phyloP scores from a whole-genome alignment of 2,113 vertebrate species.

The Zingel zingel region DNA sequence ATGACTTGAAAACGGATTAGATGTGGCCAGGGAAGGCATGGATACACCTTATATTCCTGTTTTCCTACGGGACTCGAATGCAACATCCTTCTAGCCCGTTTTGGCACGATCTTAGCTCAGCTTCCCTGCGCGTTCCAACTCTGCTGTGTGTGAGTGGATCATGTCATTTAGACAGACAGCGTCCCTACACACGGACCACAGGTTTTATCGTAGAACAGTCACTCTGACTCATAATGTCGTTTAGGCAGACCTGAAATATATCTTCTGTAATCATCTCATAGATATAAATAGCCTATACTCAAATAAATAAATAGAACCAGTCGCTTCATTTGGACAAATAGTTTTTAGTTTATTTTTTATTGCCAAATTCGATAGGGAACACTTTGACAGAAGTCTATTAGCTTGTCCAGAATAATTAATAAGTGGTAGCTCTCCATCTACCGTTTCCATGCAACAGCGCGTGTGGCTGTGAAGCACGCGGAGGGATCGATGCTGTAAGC shows the following conservation, averaged over 20 bases:
- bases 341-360: not conserved
- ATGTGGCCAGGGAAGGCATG: not conserved
- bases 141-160: not conserved
- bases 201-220: not conserved
- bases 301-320: not conserved
- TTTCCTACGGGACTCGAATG: conserved; percentile 49
- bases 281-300: no score
- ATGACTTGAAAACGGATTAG: not conserved
- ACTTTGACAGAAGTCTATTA: not conserved
- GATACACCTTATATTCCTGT: not conserved
- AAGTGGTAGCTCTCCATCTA: conserved; percentile 29
- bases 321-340: not conserved
- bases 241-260: not conserved
- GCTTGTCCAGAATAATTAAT: conserved; percentile 1
- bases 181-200: not conserved
- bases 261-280: not conserved
- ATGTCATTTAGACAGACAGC: not conserved
- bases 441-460: conserved; percentile 62
- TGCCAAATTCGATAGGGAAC: not conserved
- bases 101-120: conserved; percentile 42
- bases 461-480: conserved; percentile 16
- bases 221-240: not conserved
- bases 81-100: conserved; percentile 33
- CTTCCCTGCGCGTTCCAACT: conserved; percentile 8
- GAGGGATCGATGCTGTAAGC: conserved; percentile 25